Evolutionary conservation across 2,888 invertebrate genomes (phyloP).

Genomic region (Eremobia ochroleuca): DNA sequence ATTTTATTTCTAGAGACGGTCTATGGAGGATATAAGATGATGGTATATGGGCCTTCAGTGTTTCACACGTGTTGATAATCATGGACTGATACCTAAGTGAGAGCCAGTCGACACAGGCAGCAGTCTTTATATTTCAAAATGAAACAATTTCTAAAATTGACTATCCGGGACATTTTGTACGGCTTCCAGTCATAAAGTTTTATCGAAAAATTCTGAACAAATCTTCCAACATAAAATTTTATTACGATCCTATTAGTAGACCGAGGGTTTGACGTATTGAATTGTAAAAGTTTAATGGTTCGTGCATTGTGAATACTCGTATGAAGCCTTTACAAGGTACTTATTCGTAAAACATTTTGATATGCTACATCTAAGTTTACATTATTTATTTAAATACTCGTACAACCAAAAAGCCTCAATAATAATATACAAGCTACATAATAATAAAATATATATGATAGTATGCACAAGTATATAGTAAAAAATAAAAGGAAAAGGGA

Average conservation of each 20-base stretch:
- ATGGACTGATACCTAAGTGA: not conserved
- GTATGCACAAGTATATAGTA: no score
- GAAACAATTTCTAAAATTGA: constrained; percentile 16
- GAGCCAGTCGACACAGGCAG: not conserved
- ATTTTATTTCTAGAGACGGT: no score
- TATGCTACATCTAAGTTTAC: not conserved
- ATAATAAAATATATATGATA: no score
- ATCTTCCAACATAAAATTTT: constrained; percentile 35
- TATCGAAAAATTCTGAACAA: constrained; percentile 28
- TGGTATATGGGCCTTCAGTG: no score
- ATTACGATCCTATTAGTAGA: constrained; percentile 30
- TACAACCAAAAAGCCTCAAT: no score
- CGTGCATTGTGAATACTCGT: constrained; percentile 14
- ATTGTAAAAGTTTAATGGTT: constrained; percentile 35
- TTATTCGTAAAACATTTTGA: not conserved
- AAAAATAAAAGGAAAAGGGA: no score
- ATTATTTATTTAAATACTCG: no score
- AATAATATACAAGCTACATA: no score
- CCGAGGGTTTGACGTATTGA: constrained; percentile 9
- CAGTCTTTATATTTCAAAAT: not conserved
- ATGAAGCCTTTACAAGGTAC: not conserved
- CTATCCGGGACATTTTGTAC: not conserved
- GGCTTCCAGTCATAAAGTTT: constrained; percentile 34
- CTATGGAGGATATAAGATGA: no score
- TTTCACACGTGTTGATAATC: no score